phyloP scores from a whole-genome alignment of 2,888 invertebrate species.

The Herminia tarsipennalis region DNA sequence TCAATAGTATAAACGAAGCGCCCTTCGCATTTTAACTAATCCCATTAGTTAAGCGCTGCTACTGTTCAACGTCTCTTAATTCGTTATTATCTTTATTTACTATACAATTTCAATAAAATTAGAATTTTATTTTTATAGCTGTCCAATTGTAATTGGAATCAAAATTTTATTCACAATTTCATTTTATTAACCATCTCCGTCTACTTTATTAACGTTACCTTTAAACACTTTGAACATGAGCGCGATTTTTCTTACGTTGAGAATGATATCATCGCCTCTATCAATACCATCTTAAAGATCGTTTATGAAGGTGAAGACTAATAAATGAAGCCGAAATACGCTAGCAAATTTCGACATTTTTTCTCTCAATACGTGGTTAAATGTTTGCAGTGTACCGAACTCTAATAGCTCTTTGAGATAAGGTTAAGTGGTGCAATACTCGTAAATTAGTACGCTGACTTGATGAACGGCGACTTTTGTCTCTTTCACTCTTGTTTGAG shows the following conservation, averaged over 20 bases:
- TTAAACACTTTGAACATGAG: no score
- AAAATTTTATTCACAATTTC: no score
- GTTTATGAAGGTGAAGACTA: background rate
- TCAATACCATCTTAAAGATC: background rate
- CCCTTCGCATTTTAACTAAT: no score
- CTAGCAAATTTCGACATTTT: conserved; percentile 5
- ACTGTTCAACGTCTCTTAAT: no score
- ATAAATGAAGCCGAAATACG: background rate
- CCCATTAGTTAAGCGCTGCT: no score
- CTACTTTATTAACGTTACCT: no score
- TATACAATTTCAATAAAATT: no score
- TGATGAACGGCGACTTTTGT: conserved; percentile 16
- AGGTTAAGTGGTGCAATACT: conserved; percentile 52
- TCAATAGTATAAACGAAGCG: no score
- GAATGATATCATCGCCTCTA: background rate
- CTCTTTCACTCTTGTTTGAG: conserved; percentile 3
- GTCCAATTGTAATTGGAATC: no score
- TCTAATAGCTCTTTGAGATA: conserved; percentile 48
- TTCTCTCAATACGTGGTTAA: conserved; percentile 17
- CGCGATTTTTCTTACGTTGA: background rate
- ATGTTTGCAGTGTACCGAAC: conserved; percentile 34
- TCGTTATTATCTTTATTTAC: no score
- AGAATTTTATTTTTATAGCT: no score
- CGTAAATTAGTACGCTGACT: conserved; percentile 44
- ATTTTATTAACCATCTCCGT: no score